phyloP scores from a whole-genome alignment of 2,797 vertebrate genomes.

The Todus mexicanus region DNA sequence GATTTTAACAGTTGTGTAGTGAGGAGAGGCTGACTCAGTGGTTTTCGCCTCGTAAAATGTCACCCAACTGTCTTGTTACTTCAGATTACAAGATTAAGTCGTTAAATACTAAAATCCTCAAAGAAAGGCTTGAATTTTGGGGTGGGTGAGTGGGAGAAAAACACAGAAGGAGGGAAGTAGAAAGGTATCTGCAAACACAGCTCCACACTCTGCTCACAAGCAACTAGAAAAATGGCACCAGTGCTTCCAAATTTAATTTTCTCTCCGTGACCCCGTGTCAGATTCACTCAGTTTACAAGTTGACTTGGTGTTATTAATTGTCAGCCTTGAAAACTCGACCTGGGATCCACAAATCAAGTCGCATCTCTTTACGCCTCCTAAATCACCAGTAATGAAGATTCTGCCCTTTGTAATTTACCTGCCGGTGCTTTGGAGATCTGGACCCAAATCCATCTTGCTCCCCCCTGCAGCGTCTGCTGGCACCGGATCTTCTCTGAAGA shows the following conservation, averaged over 20 bases:
- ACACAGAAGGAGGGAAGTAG: not conserved
- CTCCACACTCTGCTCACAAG: not conserved
- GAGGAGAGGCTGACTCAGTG: constrained; percentile 61
- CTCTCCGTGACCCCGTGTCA: constrained; percentile 53
- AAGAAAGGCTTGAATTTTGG: not conserved
- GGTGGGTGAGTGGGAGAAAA: not conserved
- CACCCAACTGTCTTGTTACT: constrained; percentile 63
- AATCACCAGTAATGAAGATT: constrained; percentile 43
- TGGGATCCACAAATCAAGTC: constrained; percentile 39
- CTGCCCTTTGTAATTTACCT: constrained; percentile 28
- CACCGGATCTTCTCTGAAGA: not conserved
- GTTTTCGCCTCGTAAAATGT: constrained; percentile 63
- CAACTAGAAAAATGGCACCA: constrained; percentile 34
- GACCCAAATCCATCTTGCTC: not conserved
- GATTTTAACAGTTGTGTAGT: constrained; percentile 65
- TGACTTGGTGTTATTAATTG: constrained; percentile 44
- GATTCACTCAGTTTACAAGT: constrained; percentile 42
- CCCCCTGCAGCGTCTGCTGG: not conserved
- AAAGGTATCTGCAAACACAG: constrained; percentile 4
- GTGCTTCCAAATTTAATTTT: constrained; percentile 52
- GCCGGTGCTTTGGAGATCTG: not conserved
- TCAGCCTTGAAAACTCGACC: constrained; percentile 40
- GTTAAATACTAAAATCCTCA: constrained; percentile 25
- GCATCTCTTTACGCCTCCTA: not conserved
- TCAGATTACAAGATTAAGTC: constrained; percentile 57